Evolutionary conservation across 2,113 vertebrate genomes (phyloP).

Genomic region (Trochalopteron elliotii): DNA sequence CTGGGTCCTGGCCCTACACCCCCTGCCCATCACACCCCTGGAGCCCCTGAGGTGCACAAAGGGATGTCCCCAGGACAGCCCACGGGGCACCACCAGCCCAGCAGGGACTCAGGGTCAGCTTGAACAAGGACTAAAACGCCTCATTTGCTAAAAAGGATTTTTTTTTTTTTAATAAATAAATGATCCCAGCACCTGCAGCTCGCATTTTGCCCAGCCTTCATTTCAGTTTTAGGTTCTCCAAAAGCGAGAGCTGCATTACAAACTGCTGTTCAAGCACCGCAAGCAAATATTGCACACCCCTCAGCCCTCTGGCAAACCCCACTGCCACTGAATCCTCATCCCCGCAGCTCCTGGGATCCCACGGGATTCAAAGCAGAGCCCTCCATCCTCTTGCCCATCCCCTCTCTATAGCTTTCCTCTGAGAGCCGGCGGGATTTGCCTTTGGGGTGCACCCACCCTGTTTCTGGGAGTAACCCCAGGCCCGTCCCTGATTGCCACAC

Average conservation of each 20-base stretch:
- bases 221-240: not conserved
- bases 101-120: fast-evolving
- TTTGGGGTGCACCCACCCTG: not conserved
- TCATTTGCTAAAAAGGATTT: not conserved
- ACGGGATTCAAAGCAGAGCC: fast-evolving
- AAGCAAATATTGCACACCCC: fast-evolving
- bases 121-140: not conserved
- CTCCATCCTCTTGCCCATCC: not conserved
- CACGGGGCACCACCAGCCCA: fast-evolving
- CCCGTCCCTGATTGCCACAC: not conserved
- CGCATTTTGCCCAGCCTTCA: not conserved
- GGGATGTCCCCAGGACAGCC: not conserved
- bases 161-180: too few relatives aligned
- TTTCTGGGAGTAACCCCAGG: not conserved
- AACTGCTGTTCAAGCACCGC: not conserved
- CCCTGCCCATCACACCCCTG: not conserved
- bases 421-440: fast-evolving
- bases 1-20: not conserved
- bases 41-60: not conserved
- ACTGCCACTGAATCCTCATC: fast-evolving
- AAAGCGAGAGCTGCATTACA: fast-evolving
- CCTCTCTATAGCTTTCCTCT: fast-evolving
- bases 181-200: too few relatives aligned
- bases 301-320: not conserved
- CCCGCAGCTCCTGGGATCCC: not conserved